phyloP scores from a whole-genome alignment of 1,140 invertebrate genomes.

The Triops longicaudatus region DNA sequence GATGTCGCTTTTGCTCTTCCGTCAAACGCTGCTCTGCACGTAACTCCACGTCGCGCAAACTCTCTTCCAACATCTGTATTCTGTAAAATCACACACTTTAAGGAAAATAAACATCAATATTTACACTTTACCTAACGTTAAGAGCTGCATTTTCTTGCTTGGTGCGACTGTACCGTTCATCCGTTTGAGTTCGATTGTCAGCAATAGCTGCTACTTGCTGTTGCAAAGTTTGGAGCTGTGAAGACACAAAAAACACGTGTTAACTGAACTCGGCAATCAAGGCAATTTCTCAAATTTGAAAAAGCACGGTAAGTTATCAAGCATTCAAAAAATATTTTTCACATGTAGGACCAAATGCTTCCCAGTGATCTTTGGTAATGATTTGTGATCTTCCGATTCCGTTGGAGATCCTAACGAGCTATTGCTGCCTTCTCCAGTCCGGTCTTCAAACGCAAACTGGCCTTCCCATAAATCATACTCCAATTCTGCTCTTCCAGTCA shows the following conservation, averaged over 20 bases:
- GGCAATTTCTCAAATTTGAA: background rate
- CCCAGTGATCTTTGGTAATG: background rate
- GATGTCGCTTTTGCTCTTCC: constrained; percentile 73
- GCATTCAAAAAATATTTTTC: background rate
- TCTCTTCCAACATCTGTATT: constrained; percentile 84
- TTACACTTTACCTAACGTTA: constrained; percentile 52
- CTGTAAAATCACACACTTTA: constrained; percentile 38
- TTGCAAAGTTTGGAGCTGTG: constrained; percentile 77
- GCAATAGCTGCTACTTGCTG: constrained; percentile 78
- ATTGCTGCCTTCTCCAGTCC: background rate
- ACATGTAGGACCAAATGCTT: background rate
- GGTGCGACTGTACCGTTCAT: constrained; percentile 73
- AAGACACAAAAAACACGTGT: constrained; percentile 31
- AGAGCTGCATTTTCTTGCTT: constrained; percentile 86
- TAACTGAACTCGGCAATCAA: constrained; percentile 16
- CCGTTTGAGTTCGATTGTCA: constrained; percentile 70
- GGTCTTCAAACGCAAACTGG: constrained; percentile 58
- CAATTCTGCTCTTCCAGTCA: constrained; percentile 43
- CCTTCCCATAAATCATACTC: constrained; percentile 79
- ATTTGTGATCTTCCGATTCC: background rate
- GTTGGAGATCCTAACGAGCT: background rate
- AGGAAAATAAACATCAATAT: background rate
- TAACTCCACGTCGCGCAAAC: constrained; percentile 77
- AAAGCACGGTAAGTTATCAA: background rate
- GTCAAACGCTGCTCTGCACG: constrained; percentile 72